phyloP scores from a whole-genome alignment of 2,113 vertebrate species.

The Chamaetylas fuelleborni region DNA sequence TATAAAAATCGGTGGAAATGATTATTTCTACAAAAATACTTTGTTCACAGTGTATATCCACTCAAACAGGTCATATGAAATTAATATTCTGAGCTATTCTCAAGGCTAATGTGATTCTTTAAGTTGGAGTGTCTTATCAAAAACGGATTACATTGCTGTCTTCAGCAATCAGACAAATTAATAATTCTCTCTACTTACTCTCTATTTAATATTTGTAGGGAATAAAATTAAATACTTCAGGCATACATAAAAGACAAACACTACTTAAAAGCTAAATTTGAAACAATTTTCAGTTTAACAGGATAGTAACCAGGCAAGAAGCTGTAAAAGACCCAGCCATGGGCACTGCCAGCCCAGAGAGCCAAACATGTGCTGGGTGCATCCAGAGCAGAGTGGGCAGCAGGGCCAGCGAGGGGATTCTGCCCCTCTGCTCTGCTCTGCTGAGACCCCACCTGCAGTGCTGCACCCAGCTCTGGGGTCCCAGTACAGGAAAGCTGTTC shows the following conservation, averaged over 20 bases:
- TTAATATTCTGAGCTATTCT: neutral
- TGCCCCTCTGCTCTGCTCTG: neutral
- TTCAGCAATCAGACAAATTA: neutral
- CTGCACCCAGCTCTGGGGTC: neutral
- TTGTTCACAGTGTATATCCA: neutral
- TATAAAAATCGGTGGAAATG: neutral
- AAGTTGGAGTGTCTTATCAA: neutral
- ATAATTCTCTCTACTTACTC: neutral
- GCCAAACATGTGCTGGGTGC: neutral
- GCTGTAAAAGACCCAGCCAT: neutral
- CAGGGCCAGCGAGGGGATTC: neutral
- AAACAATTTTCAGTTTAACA: neutral
- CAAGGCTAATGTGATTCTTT: neutral
- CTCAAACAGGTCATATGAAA: neutral
- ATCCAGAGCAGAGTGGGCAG: neutral
- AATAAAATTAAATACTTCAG: neutral
- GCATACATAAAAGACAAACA: neutral
- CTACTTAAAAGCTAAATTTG: neutral
- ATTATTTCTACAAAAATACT: neutral
- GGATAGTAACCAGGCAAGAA: neutral
- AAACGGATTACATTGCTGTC: neutral
- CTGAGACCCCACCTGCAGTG: neutral
- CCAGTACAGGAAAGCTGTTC: neutral
- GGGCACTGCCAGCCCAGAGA: neutral
- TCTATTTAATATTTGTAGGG: neutral